Conservation (phyloP, 2,113 vertebrate species). For the Rhynchopsitta pachyrhyncha region DNA sequence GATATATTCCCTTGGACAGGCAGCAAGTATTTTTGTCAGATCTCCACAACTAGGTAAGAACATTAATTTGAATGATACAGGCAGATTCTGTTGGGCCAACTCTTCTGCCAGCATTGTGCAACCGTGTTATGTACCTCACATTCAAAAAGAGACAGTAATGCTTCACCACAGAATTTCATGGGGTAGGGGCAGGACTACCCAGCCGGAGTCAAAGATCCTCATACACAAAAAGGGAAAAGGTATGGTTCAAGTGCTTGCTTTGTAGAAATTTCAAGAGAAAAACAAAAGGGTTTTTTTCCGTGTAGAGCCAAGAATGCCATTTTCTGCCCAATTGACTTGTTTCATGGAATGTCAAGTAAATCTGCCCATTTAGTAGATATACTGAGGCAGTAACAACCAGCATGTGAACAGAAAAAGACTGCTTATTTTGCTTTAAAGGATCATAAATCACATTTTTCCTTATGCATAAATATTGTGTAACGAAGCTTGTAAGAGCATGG, state of each 20-base stretch:
- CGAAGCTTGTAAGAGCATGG: background rate
- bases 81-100: background rate
- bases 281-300: background rate
- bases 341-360: conserved; percentile 4
- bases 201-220: background rate
- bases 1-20: background rate
- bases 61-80: background rate
- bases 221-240: background rate
- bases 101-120: background rate
- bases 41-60: background rate
- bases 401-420: background rate
- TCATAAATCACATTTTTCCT: background rate
- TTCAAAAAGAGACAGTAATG: background rate
- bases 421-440: background rate
- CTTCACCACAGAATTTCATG: background rate
- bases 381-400: background rate
- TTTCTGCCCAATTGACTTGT: conserved; percentile 6
- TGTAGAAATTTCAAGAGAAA: background rate
- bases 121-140: background rate
- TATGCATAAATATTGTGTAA: background rate
- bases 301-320: background rate
- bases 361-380: background rate
- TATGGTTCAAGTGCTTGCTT: background rate
- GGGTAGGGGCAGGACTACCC: accelerated
- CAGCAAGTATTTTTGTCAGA: background rate